Conservation (phyloP, 2,113 vertebrate species). For the Chaetops frenatus region DNA sequence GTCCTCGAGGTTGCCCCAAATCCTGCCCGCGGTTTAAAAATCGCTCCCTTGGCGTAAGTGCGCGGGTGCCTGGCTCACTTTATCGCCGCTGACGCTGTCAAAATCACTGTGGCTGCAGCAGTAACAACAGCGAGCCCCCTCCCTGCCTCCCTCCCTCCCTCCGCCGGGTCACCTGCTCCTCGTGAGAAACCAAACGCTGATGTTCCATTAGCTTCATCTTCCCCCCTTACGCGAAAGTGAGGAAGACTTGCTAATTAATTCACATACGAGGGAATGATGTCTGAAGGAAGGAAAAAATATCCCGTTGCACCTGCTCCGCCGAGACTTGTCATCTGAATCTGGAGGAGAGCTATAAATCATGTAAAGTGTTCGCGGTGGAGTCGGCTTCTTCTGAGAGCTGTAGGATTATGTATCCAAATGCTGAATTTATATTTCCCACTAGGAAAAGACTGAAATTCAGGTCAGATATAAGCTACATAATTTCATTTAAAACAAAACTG, state of each 20-base stretch:
- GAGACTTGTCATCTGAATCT: conserved; percentile 11
- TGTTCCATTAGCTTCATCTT: neutral
- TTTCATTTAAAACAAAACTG: conserved; percentile 38
- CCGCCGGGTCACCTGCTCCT: neutral
- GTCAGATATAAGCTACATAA: conserved; percentile 10
- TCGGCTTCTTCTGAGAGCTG: neutral
- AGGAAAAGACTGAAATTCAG: conserved; percentile 40
- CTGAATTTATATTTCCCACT: conserved; percentile 52
- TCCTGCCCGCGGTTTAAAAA: neutral
- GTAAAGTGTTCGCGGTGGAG: conserved; percentile 5
- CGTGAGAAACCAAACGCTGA: neutral
- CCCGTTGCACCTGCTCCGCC: conserved; percentile 24
- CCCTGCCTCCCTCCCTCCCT: neutral
- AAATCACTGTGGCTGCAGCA: neutral
- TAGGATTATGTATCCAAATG: conserved; percentile 41
- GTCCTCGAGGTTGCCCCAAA: neutral
- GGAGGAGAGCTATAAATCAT: conserved; percentile 40
- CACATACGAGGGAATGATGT: neutral
- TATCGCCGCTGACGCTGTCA: neutral
- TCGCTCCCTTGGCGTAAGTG: neutral
- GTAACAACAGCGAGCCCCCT: neutral
- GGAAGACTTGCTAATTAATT: conserved; percentile 17
- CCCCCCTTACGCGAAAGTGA: neutral
- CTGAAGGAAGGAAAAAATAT: neutral
- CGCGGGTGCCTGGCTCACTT: neutral